A percentile compares a stretch with the other conserved stretches of the same genome.
phyloP scores from a whole-genome alignment of 2,797 vertebrate species.

The Girardinus metallicus region DNA sequence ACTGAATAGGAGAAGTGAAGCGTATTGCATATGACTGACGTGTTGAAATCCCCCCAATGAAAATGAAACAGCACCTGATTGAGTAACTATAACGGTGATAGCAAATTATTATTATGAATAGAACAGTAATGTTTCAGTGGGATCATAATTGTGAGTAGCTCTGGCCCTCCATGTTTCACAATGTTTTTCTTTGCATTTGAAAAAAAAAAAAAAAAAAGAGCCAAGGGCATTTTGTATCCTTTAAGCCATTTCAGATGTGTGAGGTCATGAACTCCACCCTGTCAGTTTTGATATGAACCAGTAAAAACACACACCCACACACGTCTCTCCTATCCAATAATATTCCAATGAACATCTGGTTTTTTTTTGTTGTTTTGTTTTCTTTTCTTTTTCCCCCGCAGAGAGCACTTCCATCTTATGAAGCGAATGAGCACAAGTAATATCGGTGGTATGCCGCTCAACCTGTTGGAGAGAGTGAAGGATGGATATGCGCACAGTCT shows the following conservation, averaged over 20 bases:
- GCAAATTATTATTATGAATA: not conserved
- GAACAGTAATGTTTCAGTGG: not conserved
- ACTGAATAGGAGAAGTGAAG: not conserved
- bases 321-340: constrained; percentile 8
- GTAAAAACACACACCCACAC: constrained; percentile 2
- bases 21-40: not conserved
- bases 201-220: not conserved
- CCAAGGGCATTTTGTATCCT: constrained; percentile 24
- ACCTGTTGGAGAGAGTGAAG: not conserved
- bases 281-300: constrained; percentile 13
- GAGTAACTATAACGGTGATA: not conserved
- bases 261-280: constrained; percentile 34
- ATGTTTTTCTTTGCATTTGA: constrained; percentile 29
- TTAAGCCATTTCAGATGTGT: constrained; percentile 48
- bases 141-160: not conserved
- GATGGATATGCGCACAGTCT: not conserved
- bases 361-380: constrained; percentile 31
- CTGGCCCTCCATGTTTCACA: constrained; percentile 24
- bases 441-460: not conserved
- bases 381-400: not conserved
- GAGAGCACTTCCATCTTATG: constrained; percentile 25
- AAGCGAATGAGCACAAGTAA: constrained; percentile 29
- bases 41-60: not conserved
- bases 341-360: constrained; percentile 39
- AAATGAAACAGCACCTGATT: not conserved